A percentile compares a stretch with the other conserved stretches of the same genome.
phyloP scores from a whole-genome alignment of 2,113 vertebrate species.

The Lucifuga dentata region DNA sequence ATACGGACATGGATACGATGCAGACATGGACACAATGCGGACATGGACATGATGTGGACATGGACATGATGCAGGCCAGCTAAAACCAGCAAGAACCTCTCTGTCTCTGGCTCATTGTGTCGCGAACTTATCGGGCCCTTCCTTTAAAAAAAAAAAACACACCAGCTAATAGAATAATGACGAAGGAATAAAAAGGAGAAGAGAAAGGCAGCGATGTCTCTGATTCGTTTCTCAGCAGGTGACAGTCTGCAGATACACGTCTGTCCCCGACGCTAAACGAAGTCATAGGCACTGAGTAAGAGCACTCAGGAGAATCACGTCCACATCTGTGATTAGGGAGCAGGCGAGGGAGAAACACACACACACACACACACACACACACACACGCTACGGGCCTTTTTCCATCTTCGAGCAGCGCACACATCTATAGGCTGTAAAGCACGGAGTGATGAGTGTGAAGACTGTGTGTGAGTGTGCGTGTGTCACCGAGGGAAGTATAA shows the following conservation, averaged over 20 bases:
- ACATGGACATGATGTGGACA: no score
- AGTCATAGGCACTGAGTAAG: slow-evolving; percentile 44
- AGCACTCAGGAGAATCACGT: slow-evolving; percentile 41
- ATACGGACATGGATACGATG: no score
- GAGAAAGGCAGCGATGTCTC: slow-evolving; percentile 64
- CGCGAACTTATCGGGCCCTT: slow-evolving; percentile 58
- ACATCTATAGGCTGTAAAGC: neutral
- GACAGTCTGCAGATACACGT: slow-evolving; percentile 41
- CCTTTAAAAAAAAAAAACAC: slow-evolving; percentile 61
- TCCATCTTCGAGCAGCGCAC: neutral
- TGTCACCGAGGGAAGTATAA: slow-evolving; percentile 22
- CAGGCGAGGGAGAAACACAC: no score
- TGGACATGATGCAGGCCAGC: slow-evolving; percentile 52
- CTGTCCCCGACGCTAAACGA: slow-evolving; percentile 55
- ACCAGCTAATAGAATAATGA: slow-evolving; percentile 78
- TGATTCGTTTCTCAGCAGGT: slow-evolving; percentile 48
- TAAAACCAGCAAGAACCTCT: slow-evolving; percentile 69
- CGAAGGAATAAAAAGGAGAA: slow-evolving; percentile 38
- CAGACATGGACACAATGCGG: no score
- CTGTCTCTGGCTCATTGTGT: slow-evolving; percentile 55
- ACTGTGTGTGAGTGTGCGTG: neutral
- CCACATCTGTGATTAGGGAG: slow-evolving; percentile 40
- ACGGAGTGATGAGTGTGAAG: slow-evolving; percentile 4
- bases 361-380: slow-evolving; percentile 10
- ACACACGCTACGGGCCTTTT: slow-evolving; percentile 16